These are phyloP conservation scores for Brachyptera putata DNA, from an alignment of 2,888 invertebrate species.

Conservation along the genomic window DNA sequence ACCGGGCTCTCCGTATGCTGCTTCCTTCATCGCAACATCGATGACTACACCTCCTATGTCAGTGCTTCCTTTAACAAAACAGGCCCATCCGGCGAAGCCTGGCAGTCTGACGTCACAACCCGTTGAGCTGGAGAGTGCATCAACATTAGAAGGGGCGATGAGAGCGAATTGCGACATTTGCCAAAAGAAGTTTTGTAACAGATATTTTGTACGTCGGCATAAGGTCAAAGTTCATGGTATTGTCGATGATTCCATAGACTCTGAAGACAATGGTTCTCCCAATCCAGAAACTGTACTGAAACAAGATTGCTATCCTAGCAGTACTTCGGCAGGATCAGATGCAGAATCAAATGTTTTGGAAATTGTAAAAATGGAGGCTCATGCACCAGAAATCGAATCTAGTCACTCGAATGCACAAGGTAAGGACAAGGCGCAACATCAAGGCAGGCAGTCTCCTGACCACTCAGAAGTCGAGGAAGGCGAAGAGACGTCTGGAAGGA, in stretches of 20 bases:
- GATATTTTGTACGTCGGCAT: conserved; percentile 66
- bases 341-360: conserved; percentile 24
- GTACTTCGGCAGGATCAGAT: conserved; percentile 27
- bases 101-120: conserved; percentile 26
- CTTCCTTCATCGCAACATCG: conserved; percentile 22
- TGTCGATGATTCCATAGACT: conserved; percentile 37
- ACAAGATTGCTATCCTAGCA: conserved; percentile 25
- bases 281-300: conserved; percentile 32
- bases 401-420: not conserved
- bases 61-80: conserved; percentile 33
- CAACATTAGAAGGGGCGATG: conserved; percentile 35
- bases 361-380: not conserved
- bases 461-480: not conserved
- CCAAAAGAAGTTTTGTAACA: conserved; percentile 67
- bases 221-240: conserved; percentile 63
- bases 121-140: not conserved
- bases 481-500: not conserved
- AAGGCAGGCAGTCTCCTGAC: not conserved
- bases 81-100: not conserved
- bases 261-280: conserved; percentile 38
- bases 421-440: not conserved
- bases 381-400: not conserved
- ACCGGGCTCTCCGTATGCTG: conserved; percentile 10
- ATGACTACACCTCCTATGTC: conserved; percentile 25
- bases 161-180: conserved; percentile 62